Conservation (phyloP, 2,113 vertebrate genomes). For the Steatornis caripensis region DNA sequence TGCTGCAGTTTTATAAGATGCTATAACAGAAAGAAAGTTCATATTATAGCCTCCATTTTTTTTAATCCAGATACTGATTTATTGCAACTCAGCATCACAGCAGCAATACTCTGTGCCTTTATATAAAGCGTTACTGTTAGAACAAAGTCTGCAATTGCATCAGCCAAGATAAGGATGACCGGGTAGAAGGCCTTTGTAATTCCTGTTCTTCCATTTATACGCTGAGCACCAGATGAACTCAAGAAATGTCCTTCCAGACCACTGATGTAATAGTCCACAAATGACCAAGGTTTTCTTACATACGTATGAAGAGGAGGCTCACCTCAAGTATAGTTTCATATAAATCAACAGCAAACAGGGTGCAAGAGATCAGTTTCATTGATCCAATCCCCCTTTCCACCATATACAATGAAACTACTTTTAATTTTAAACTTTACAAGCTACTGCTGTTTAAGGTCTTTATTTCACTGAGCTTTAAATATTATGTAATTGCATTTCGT, state of each 20-base stretch:
- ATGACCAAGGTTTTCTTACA: not conserved
- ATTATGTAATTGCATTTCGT: conserved; percentile 56
- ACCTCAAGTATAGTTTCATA: not conserved
- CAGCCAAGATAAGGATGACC: not conserved
- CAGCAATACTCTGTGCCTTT: not conserved
- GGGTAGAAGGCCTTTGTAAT: not conserved
- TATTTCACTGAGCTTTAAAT: conserved; percentile 21
- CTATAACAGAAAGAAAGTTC: not conserved
- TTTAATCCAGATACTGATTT: not conserved
- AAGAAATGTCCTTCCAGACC: not conserved
- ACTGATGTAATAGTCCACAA: not conserved
- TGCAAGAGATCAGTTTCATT: not conserved
- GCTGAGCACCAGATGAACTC: not conserved
- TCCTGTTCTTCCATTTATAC: not conserved
- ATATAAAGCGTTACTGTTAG: not conserved
- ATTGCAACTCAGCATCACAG: not conserved
- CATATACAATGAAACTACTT: conserved; percentile 10
- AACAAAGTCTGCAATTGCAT: not conserved
- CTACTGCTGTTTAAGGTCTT: conserved; percentile 43
- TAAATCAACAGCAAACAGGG: not conserved
- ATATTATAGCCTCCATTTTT: not conserved
- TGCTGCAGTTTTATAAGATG: not conserved
- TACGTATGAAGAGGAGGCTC: not conserved
- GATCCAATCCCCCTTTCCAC: not conserved
- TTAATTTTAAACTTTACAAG: conserved; percentile 48